These are phyloP conservation scores for Helicolenus hilgendorfi DNA, from an alignment of 2,797 vertebrate genomes.

Conservation along the genomic window DNA sequence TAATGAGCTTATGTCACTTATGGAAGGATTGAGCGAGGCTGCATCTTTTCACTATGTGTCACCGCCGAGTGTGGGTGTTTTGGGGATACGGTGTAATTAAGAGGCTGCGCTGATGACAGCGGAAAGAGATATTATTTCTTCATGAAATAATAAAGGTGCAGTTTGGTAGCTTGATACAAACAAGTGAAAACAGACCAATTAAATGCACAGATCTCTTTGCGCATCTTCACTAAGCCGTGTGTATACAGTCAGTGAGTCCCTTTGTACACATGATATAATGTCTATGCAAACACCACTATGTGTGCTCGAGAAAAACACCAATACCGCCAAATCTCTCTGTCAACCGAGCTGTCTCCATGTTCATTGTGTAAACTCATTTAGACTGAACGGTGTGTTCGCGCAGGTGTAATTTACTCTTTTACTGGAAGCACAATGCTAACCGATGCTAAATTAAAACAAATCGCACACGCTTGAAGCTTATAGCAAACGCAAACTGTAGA, in stretches of 20 bases:
- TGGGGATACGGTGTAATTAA: slow-evolving; percentile 30
- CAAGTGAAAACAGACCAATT: background rate
- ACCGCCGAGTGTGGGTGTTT: slow-evolving; percentile 46
- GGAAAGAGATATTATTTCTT: slow-evolving; percentile 11
- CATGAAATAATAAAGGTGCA: slow-evolving; percentile 24
- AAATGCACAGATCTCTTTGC: background rate
- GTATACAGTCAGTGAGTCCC: slow-evolving; percentile 21
- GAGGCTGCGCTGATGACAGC: slow-evolving; percentile 20
- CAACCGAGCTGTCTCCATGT: slow-evolving; percentile 35
- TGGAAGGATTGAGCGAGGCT: slow-evolving; percentile 54
- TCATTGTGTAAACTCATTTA: slow-evolving; percentile 47
- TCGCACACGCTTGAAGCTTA: background rate
- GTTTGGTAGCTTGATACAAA: slow-evolving; percentile 6
- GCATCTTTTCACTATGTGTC: slow-evolving; percentile 50
- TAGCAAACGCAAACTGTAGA: background rate
- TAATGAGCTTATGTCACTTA: slow-evolving; percentile 72
- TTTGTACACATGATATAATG: slow-evolving; percentile 54
- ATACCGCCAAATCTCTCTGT: slow-evolving; percentile 54
- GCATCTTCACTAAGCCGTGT: slow-evolving; percentile 13
- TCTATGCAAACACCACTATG: slow-evolving; percentile 44
- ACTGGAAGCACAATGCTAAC: background rate
- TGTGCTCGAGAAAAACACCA: slow-evolving; percentile 31
- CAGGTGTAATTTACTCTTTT: background rate
- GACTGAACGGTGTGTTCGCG: background rate
- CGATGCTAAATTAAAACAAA: background rate